Evolutionary conservation across 1,140 invertebrate species (phyloP).

Genomic region (Papilio dardanus): DNA sequence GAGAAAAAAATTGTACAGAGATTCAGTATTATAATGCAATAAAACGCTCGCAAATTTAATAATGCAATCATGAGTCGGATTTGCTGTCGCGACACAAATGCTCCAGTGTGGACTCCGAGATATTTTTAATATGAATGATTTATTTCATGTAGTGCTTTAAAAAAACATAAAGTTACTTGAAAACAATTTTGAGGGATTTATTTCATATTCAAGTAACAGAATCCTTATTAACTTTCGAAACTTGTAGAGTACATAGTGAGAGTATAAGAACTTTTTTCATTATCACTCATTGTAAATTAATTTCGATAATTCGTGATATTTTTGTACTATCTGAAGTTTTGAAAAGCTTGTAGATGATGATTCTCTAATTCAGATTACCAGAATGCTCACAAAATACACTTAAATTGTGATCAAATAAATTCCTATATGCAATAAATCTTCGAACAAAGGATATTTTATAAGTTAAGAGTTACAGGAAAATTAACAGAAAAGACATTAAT

Average conservation of each 20-base stretch:
- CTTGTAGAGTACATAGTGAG: no score
- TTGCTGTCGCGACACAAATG: constrained; percentile 50
- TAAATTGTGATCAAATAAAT: neutral
- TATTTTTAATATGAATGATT: constrained; percentile 26
- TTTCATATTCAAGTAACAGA: neutral
- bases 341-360: neutral
- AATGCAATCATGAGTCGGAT: constrained; percentile 67
- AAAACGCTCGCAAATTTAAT: constrained; percentile 71
- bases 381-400: no score
- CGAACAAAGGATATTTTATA: neutral
- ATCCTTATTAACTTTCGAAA: no score
- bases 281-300: no score
- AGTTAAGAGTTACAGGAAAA: constrained; percentile 33
- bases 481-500: constrained; percentile 21
- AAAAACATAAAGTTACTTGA: neutral
- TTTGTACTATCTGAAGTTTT: no score
- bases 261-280: no score
- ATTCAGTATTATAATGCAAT: constrained; percentile 60
- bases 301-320: no score
- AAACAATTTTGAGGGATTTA: neutral
- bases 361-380: no score
- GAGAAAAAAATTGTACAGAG: constrained; percentile 39
- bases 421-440: neutral
- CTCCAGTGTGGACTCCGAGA: neutral
- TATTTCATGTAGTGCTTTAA: constrained; percentile 10